These are phyloP conservation scores for Falco biarmicus DNA, from an alignment of 2,797 vertebrate genomes.

Conservation along the genomic window DNA sequence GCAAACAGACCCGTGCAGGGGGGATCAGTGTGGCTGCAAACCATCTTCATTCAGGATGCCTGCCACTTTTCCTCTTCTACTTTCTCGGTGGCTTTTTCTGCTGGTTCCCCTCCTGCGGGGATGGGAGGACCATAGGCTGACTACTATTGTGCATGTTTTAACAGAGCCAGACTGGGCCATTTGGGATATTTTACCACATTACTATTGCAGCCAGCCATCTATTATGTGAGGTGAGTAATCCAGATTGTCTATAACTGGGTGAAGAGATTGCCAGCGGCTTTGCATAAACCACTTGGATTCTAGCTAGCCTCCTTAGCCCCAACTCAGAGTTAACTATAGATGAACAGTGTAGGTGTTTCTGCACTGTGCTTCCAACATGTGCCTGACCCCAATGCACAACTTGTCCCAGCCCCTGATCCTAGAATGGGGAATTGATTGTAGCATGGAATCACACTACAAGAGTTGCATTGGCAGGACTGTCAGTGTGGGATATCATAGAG, in stretches of 20 bases:
- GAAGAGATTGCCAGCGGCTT: background rate
- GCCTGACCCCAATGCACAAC: background rate
- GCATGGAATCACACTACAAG: background rate
- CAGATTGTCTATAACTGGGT: background rate
- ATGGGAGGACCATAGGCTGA: background rate
- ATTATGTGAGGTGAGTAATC: background rate
- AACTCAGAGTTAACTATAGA: background rate
- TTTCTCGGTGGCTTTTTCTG: background rate
- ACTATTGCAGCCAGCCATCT: background rate
- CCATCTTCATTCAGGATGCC: background rate
- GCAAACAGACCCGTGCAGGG: background rate
- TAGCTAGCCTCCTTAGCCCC: background rate
- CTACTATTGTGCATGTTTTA: background rate
- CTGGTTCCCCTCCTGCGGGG: background rate
- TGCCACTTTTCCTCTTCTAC: background rate
- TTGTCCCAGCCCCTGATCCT: background rate
- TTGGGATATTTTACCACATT: background rate
- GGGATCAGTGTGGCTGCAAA: background rate
- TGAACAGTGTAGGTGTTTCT: background rate
- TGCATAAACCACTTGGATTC: background rate
- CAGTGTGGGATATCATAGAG: background rate
- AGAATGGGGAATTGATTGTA: background rate
- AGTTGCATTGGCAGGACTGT: background rate
- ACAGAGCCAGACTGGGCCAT: background rate
- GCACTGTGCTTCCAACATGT: background rate